A percentile compares a stretch with the other conserved stretches of the same genome.
Conservation (phyloP, 2,888 invertebrate genomes). For the Hirtodrosophila duncani region DNA sequence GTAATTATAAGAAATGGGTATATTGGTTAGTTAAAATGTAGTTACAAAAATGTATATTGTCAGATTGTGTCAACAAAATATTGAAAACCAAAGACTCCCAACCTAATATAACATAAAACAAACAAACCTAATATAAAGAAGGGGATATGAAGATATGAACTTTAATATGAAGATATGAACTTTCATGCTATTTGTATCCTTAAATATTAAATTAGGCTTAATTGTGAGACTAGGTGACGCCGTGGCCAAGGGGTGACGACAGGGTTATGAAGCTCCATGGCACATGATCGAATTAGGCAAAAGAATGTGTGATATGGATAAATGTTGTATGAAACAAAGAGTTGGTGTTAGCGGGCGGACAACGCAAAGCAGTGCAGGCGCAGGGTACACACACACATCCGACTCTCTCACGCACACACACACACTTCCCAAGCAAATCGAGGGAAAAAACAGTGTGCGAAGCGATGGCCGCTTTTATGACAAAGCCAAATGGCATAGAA, state of each 20-base stretch:
- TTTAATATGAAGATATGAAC: no score
- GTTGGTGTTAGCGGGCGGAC: slow-evolving; percentile 38
- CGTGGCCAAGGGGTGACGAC: no score
- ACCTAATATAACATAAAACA: no score
- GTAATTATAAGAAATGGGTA: slow-evolving; percentile 20
- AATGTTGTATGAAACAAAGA: slow-evolving; percentile 57
- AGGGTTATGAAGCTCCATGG: slow-evolving; percentile 27
- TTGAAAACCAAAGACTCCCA: no score
- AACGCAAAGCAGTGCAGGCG: slow-evolving; percentile 60
- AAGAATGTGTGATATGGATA: slow-evolving; percentile 66
- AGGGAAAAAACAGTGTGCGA: slow-evolving; percentile 9
- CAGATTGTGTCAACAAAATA: background rate
- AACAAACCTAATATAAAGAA: no score
- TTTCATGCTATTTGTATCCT: no score
- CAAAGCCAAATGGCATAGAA: slow-evolving; percentile 30
- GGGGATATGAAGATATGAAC: no score
- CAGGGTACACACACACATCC: slow-evolving; percentile 30
- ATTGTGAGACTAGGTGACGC: no score
- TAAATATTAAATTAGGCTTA: no score
- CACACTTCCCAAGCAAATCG: background rate
- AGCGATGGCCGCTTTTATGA: slow-evolving; percentile 26
- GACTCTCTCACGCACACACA: slow-evolving; percentile 16
- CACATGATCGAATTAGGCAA: slow-evolving; percentile 60
- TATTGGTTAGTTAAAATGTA: slow-evolving; percentile 18
- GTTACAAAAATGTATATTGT: background rate